phyloP scores from a whole-genome alignment of 2,888 invertebrate species.

The Adelognathus sp. region DNA sequence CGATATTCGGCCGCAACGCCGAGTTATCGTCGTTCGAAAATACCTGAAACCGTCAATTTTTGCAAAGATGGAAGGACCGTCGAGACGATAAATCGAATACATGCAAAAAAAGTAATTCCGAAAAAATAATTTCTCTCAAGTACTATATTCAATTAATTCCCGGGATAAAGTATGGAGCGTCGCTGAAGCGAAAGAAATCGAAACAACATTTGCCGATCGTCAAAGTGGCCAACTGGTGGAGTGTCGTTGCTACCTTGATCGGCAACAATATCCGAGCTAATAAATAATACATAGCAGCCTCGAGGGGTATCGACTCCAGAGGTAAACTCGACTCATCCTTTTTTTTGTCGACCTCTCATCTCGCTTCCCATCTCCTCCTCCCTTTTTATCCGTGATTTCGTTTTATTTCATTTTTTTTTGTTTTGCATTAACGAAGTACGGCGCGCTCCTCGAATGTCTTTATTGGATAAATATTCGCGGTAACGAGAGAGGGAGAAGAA shows the following conservation, averaged over 20 bases:
- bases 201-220: background rate
- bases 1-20: too few relatives aligned
- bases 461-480: conserved; percentile 58
- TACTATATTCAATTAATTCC: too few relatives aligned
- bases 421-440: conserved; percentile 57
- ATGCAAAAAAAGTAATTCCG: too few relatives aligned
- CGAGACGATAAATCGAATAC: too few relatives aligned
- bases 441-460: conserved; percentile 51
- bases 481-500: conserved; percentile 39
- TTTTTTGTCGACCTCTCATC: background rate
- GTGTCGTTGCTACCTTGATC: conserved; percentile 30
- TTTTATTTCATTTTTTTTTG: conserved; percentile 20
- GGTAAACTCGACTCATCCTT: conserved; percentile 38
- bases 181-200: background rate
- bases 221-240: conserved; percentile 13
- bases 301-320: conserved; percentile 14
- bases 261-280: conserved; percentile 36
- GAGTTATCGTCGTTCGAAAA: too few relatives aligned
- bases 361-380: background rate
- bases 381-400: conserved; percentile 2
- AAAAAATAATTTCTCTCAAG: too few relatives aligned
- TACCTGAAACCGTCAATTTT: too few relatives aligned
- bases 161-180: too few relatives aligned
- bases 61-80: too few relatives aligned
- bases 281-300: conserved; percentile 45